Evolutionary conservation across 2,797 vertebrate species (phyloP).

Genomic region (Adrianichthys oophorus): DNA sequence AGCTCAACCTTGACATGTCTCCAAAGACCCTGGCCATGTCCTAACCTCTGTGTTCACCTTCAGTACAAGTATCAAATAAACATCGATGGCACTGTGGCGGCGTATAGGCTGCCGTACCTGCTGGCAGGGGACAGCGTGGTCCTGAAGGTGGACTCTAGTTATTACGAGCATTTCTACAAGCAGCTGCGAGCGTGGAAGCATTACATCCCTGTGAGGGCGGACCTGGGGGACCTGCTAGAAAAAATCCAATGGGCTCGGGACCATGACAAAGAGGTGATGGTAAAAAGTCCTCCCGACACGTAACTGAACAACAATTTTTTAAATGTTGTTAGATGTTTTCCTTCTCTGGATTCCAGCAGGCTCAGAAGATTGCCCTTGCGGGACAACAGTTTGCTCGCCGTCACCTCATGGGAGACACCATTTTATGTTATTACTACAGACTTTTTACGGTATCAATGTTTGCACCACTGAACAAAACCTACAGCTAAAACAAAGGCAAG

Average conservation of each 20-base stretch:
- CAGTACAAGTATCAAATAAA: conserved; percentile 99
- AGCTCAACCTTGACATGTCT: not conserved
- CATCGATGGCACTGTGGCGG: conserved; percentile 94
- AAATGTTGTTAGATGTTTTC: not conserved
- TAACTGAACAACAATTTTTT: not conserved
- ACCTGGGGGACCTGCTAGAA: conserved; percentile 92
- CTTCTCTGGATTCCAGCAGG: conserved; percentile 69
- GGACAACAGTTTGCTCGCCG: conserved; percentile 92
- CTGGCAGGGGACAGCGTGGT: conserved; percentile 93
- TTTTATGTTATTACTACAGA: conserved; percentile 96
- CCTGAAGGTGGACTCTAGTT: conserved; percentile 95
- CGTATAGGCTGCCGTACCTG: conserved; percentile 93
- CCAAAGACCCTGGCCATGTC: no score
- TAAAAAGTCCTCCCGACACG: no score
- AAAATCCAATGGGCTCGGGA: conserved; percentile 93
- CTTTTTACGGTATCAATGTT: conserved; percentile 87
- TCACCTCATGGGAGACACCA: conserved; percentile 88
- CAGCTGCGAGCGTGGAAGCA: conserved; percentile 91
- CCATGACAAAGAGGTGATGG: conserved; percentile 88
- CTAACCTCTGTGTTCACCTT: conserved; percentile 27
- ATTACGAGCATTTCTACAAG: conserved; percentile 96
- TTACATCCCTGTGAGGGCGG: conserved; percentile 90
- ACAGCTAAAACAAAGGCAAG: not conserved
- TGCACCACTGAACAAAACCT: not conserved
- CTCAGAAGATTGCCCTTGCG: conserved; percentile 85